A percentile compares a stretch with the other conserved stretches of the same genome.
Evolutionary conservation across 2,797 vertebrate species (phyloP).

Genomic region (Sebastolobus alascanus): DNA sequence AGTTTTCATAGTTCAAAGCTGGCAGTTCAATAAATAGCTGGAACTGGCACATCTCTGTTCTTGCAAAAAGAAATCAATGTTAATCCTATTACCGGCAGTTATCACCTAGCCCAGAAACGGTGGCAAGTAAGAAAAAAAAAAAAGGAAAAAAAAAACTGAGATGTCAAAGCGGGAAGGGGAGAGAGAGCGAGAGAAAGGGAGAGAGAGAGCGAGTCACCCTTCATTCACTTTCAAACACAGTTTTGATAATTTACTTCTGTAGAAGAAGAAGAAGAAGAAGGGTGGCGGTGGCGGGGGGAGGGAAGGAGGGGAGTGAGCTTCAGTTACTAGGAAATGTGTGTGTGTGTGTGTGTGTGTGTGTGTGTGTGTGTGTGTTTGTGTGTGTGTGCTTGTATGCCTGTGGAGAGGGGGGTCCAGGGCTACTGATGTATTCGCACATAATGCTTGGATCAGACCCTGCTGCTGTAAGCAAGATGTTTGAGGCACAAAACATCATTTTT

Average conservation of each 20-base stretch:
- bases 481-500: conserved; percentile 87
- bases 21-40: conserved; percentile 99
- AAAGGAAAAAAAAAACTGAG: conserved; percentile 89
- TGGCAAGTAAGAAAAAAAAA: conserved; percentile 88
- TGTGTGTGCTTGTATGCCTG: conserved; percentile 39
- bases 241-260: conserved; percentile 96
- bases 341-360: conserved; percentile 42
- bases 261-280: conserved; percentile 87
- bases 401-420: conserved; percentile 77
- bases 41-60: conserved; percentile 99
- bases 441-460: conserved; percentile 91
- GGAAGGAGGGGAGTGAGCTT: conserved; percentile 56
- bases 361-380: conserved; percentile 35
- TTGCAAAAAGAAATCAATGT: conserved; percentile 99
- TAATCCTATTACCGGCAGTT: conserved; percentile 99
- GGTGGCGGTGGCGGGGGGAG: conserved; percentile 37
- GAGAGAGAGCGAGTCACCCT: conserved; percentile 91
- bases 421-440: conserved; percentile 90
- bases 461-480: conserved; percentile 92
- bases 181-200: conserved; percentile 86
- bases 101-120: conserved; percentile 99
- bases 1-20: conserved; percentile 99
- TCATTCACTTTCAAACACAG: conserved; percentile 99
- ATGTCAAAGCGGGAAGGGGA: conserved; percentile 95
- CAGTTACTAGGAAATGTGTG: conserved; percentile 75